phyloP scores from a whole-genome alignment of 2,797 vertebrate species.

The Limnodromus scolopaceus region DNA sequence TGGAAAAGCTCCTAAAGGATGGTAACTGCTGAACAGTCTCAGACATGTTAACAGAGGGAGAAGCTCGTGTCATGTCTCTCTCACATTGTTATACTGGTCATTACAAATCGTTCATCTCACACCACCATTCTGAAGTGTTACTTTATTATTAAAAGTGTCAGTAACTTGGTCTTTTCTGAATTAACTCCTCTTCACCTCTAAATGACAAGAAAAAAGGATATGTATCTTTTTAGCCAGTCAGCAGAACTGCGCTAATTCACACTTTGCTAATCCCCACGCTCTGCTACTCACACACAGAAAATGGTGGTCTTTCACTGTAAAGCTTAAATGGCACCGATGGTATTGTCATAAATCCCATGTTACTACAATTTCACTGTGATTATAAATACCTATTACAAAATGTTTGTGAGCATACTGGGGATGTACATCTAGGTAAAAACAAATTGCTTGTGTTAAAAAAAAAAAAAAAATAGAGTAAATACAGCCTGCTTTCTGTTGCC shows the following conservation, averaged over 20 bases:
- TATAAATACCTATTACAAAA: neutral
- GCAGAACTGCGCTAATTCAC: neutral
- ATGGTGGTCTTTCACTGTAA: neutral
- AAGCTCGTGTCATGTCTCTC: neutral
- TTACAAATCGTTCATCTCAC: neutral
- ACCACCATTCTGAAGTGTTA: slow-evolving; percentile 57
- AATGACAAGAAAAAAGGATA: slow-evolving; percentile 54
- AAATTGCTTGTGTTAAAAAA: neutral
- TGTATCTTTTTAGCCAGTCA: slow-evolving; percentile 53
- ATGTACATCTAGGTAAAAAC: neutral
- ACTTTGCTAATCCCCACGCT: neutral
- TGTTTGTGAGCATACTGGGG: neutral
- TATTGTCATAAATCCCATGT: neutral
- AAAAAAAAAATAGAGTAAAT: neutral
- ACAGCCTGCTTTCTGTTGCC: neutral
- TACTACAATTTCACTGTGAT: neutral
- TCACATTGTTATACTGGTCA: slow-evolving; percentile 5
- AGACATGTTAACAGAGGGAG: neutral
- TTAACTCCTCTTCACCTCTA: slow-evolving; percentile 54
- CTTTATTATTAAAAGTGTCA: slow-evolving; percentile 67
- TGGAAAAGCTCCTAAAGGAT: slow-evolving; percentile 46
- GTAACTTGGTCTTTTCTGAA: slow-evolving; percentile 48
- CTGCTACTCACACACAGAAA: neutral
- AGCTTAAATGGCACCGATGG: neutral
- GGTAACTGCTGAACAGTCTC: neutral